Evolutionary conservation across 2,113 vertebrate genomes (phyloP), one percentile per base, ranked within the genome.

Genomic region (Lepus americanus): DNA sequence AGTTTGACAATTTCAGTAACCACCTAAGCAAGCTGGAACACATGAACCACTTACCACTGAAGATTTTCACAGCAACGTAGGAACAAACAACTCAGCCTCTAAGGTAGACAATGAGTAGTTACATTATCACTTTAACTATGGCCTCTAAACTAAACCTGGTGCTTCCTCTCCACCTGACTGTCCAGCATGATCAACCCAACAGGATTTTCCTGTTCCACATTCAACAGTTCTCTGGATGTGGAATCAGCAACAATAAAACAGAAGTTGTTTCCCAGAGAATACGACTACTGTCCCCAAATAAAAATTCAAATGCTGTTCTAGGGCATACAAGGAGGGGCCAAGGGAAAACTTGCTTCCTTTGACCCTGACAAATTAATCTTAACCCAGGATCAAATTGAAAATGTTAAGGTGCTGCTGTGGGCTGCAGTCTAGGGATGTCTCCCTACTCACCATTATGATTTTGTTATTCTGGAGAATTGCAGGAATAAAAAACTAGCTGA

Each of bases 191-290:
- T 53, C 59, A 76, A 20, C 3, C 17, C n/a, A 59, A 78, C 59
- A 31, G 9, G 16, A 20, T n/a, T 29, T 69, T 91, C 92, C 33
- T 81, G 1, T 44, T 55, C 67, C 10, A 31, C 2, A 81, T 10
- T 72, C 72, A 63, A 80, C 7, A 53, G 31, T 70, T n/a, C 6
- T 44, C 20, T 63, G 36, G 44, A 22, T 64, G 11, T 31, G 11
- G 33, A 91, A 86, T 11, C 1, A 63, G 3, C 19, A 22, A 7
- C 20, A 29, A 70, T 82, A 63, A 64, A 82, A 61, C 3, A 44
- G 33, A 94, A 85, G 72, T 67, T 6, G 73, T 82, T 92, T 94
- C 33, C 39, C 33, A 90, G 53, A 61, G 31, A 72, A 87, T 9
- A 82, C 92, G 33, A 82, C 11, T 76, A 63, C 3, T 80, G 9